These are phyloP conservation scores for Nomada lathburiana DNA, from an alignment of 2,888 invertebrate species.

Conservation along the genomic window DNA sequence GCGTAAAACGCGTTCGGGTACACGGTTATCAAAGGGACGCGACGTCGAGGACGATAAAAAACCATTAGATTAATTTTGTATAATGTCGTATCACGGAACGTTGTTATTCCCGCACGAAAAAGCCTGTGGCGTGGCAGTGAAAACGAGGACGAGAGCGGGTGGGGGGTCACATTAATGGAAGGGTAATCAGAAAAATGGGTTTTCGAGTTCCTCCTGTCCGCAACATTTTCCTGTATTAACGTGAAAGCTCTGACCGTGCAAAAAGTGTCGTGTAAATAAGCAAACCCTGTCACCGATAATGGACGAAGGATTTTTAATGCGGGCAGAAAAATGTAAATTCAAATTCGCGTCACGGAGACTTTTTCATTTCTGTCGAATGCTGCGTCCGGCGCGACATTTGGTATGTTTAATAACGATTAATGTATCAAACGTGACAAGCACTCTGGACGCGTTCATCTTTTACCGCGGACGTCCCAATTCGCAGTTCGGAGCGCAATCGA, in stretches of 20 bases:
- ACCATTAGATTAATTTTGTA: conserved; percentile 33
- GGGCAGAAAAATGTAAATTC: background rate
- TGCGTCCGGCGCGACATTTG: background rate
- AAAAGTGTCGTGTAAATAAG: conserved; percentile 28
- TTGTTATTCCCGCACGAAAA: conserved; percentile 14
- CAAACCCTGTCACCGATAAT: conserved; percentile 19
- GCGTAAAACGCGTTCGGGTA: conserved; percentile 17
- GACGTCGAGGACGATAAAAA: conserved; percentile 25
- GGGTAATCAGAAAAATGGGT: conserved; percentile 51
- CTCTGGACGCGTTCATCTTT: background rate
- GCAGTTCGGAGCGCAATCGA: conserved; percentile 14
- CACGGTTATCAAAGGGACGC: conserved; percentile 24
- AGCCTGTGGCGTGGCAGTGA: background rate
- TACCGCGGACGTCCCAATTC: conserved; percentile 8
- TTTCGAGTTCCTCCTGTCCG: conserved; percentile 7
- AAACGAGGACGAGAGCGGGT: background rate
- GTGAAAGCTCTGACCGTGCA: conserved; percentile 6
- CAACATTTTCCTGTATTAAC: conserved; percentile 25
- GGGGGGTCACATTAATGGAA: conserved; percentile 29
- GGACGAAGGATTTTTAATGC: conserved; percentile 28
- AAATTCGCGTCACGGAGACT: background rate
- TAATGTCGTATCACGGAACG: conserved; percentile 14
- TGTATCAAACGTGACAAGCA: background rate
- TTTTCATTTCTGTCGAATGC: background rate
- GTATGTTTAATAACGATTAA: conserved; percentile 12